Percentiles rank a stretch among this genome's conserved stretches.
Evolutionary conservation across 2,113 vertebrate genomes (phyloP).

Genomic region (Malurus melanocephalus): DNA sequence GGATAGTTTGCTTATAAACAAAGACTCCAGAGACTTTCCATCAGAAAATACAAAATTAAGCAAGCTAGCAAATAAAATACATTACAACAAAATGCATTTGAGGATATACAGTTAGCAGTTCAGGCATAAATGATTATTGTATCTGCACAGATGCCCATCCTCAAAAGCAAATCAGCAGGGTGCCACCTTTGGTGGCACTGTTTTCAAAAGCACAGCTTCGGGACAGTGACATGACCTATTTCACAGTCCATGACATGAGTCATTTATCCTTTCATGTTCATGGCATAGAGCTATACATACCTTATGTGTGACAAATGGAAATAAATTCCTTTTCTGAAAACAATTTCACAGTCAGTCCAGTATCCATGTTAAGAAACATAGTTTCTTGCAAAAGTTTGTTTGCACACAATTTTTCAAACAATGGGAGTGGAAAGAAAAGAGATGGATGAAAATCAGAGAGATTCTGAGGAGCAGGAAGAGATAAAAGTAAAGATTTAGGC

Average conservation of each 20-base stretch:
- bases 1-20: not conserved
- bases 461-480: not conserved
- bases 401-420: not conserved
- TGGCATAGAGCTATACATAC: not conserved
- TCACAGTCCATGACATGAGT: not conserved
- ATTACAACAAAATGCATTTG: not conserved
- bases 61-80: not conserved
- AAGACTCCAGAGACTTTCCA: not conserved
- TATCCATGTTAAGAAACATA: not conserved
- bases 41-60: not conserved
- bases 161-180: not conserved
- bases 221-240: not conserved
- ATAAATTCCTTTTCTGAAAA: constrained; percentile 14
- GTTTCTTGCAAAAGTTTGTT: not conserved
- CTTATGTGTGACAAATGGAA: constrained; percentile 12
- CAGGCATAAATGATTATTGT: not conserved
- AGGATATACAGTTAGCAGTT: not conserved
- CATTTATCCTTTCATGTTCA: not conserved
- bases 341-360: not conserved
- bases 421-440: not conserved
- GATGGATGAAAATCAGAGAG: not conserved
- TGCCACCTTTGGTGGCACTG: not conserved
- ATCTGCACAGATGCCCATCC: not conserved
- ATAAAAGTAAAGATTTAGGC: not conserved
- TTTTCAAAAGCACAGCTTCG: not conserved